These are phyloP conservation scores for Aphodius sticticus DNA, from an alignment of 2,888 invertebrate species.

Conservation along the genomic window DNA sequence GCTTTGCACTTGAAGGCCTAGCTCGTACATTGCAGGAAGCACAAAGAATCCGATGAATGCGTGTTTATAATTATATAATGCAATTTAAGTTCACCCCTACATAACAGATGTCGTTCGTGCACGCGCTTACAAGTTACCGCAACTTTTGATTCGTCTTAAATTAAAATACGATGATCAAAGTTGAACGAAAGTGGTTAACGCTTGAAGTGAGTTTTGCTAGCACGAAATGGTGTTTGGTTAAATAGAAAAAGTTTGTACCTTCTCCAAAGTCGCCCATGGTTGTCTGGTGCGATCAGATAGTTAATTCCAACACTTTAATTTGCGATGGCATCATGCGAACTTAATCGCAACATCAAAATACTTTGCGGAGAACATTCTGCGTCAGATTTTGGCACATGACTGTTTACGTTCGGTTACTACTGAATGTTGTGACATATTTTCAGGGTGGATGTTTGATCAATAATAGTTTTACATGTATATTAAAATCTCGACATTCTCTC, in stretches of 20 bases:
- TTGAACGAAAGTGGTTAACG: neutral
- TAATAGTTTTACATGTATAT: slow-evolving; percentile 36
- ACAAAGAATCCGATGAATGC: neutral
- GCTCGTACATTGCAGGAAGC: neutral
- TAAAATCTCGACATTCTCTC: neutral
- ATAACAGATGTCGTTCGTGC: neutral
- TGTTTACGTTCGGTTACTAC: neutral
- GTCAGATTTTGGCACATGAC: neutral
- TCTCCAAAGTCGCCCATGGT: slow-evolving; percentile 57
- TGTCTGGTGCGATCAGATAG: slow-evolving; percentile 42
- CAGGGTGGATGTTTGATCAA: slow-evolving; percentile 50
- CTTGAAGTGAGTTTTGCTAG: neutral
- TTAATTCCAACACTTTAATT: slow-evolving; percentile 49
- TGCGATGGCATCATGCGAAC: slow-evolving; percentile 46
- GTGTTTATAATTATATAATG: slow-evolving; percentile 14
- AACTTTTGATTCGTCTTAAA: neutral
- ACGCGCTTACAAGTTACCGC: neutral
- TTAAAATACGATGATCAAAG: neutral
- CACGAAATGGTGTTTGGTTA: neutral
- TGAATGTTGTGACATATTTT: slow-evolving; percentile 35
- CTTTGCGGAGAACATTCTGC: neutral
- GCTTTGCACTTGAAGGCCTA: neutral
- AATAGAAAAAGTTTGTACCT: slow-evolving; percentile 47
- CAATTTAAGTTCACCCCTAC: neutral
- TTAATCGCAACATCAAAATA: slow-evolving; percentile 20